Evolutionary conservation across 2,113 vertebrate genomes (phyloP).

Genomic region (Colaptes auratus): DNA sequence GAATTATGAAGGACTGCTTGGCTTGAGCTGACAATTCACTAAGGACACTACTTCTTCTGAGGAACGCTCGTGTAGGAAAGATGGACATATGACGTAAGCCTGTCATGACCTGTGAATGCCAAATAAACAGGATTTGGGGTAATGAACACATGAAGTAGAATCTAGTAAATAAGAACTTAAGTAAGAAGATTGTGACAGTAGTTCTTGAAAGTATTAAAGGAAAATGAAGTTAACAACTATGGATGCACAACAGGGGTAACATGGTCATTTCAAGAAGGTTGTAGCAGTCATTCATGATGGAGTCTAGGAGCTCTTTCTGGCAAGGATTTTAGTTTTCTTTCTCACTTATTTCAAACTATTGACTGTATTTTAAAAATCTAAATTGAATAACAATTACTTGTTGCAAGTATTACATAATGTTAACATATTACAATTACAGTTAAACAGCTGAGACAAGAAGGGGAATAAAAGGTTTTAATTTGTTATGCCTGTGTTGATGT

Average conservation of each 20-base stretch:
- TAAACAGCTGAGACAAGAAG: background rate
- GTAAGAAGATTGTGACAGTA: background rate
- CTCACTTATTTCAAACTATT: background rate
- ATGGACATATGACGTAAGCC: background rate
- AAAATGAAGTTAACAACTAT: background rate
- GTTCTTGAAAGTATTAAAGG: background rate
- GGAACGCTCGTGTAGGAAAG: background rate
- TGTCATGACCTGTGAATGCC: background rate
- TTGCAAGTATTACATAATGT: background rate
- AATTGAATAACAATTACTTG: background rate
- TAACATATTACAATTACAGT: background rate
- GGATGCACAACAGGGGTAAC: background rate
- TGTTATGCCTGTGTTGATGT: background rate
- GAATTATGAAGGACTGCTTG: background rate
- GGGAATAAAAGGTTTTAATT: background rate
- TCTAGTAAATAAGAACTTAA: background rate
- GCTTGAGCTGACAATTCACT: background rate
- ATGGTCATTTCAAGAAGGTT: background rate
- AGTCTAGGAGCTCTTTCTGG: background rate
- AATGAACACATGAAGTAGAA: background rate
- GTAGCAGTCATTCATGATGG: background rate
- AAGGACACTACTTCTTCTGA: background rate
- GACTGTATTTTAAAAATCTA: background rate
- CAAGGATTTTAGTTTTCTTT: background rate
- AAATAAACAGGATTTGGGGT: background rate